Evolutionary conservation across 1,140 invertebrate species (phyloP).

Genomic region (Metopolophium dirhodum): DNA sequence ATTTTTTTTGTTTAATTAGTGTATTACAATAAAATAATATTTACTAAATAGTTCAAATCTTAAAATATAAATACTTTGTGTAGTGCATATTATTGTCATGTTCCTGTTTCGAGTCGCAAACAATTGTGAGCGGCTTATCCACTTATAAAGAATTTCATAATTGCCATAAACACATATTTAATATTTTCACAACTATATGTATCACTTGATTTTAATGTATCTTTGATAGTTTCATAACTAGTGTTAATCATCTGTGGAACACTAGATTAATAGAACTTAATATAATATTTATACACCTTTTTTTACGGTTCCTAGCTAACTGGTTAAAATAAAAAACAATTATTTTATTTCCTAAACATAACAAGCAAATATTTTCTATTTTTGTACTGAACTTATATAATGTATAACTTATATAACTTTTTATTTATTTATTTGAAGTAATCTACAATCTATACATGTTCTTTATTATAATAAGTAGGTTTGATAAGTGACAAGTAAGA

Average conservation of each 20-base stretch:
- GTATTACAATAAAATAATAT: background rate
- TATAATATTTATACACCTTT: no score
- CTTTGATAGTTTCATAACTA: background rate
- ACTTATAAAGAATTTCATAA: background rate
- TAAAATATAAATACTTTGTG: background rate
- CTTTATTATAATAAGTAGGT: no score
- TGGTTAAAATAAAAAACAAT: background rate
- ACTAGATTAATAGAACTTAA: background rate
- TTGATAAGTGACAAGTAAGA: no score
- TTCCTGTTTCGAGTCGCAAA: background rate
- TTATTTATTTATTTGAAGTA: no score
- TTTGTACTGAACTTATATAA: no score
- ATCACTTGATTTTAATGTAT: background rate
- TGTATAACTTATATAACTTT: no score
- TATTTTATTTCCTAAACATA: background rate
- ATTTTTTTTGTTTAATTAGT: background rate
- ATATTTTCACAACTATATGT: background rate
- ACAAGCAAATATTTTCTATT: background rate
- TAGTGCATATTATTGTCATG: background rate
- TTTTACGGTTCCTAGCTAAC: background rate
- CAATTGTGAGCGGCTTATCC: background rate
- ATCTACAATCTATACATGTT: no score
- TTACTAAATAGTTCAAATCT: background rate
- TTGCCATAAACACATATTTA: background rate
- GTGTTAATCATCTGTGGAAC: background rate